Evolutionary conservation across 2,888 invertebrate genomes (phyloP).

Genomic region (Cartodere bifasciata): DNA sequence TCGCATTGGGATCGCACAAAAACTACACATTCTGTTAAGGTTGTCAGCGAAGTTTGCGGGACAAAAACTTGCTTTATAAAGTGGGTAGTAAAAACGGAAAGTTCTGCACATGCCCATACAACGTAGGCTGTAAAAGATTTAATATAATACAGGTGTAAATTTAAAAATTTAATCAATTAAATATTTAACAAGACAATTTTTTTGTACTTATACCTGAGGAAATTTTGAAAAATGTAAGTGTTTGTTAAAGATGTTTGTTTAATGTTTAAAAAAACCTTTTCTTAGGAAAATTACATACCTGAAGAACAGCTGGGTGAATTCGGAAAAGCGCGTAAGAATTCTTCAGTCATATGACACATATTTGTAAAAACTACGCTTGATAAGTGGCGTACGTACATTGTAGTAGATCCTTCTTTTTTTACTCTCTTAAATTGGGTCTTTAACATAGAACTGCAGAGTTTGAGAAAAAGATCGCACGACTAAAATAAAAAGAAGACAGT

Average conservation of each 20-base stretch:
- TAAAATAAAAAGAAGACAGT: slow-evolving; percentile 36
- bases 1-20: slow-evolving; percentile 65
- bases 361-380: slow-evolving; percentile 76
- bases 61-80: slow-evolving; percentile 81
- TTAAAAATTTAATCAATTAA: too few species aligned
- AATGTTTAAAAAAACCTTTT: not conserved
- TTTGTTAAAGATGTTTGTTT: too few species aligned
- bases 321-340: slow-evolving; percentile 72
- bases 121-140: slow-evolving; percentile 52
- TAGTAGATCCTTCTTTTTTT: slow-evolving; percentile 66
- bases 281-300: slow-evolving; percentile 34
- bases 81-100: slow-evolving; percentile 67
- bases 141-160: too few species aligned
- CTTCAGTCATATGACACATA: slow-evolving; percentile 45
- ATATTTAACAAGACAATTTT: too few species aligned
- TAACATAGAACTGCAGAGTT: slow-evolving; percentile 68
- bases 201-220: too few species aligned
- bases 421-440: slow-evolving; percentile 71
- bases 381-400: slow-evolving; percentile 66
- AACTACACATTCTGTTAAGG: slow-evolving; percentile 75
- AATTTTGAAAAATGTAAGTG: too few species aligned
- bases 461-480: slow-evolving; percentile 72
- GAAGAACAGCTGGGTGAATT: slow-evolving; percentile 60
- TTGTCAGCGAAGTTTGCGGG: slow-evolving; percentile 73
- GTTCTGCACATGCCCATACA: slow-evolving; percentile 81